These are phyloP conservation scores for Rhynchomys soricoides DNA, from an alignment of 2,113 vertebrate genomes.

Conservation along the genomic window DNA sequence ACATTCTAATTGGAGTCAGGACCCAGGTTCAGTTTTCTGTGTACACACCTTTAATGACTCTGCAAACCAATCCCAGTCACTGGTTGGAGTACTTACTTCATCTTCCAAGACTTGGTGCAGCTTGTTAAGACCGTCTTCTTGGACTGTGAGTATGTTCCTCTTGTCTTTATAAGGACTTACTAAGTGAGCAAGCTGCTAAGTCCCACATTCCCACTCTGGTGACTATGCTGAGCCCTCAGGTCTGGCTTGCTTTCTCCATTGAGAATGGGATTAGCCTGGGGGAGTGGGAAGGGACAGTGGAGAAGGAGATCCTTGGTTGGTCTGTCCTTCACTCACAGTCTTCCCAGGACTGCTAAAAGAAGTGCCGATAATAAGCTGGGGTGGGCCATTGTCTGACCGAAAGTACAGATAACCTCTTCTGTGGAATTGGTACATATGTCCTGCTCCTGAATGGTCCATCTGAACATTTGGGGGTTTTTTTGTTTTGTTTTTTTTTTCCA, in stretches of 20 bases:
- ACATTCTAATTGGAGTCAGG: background rate
- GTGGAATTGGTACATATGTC: background rate
- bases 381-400: background rate
- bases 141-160: background rate
- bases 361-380: background rate
- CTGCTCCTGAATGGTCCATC: background rate
- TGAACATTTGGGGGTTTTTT: too few species aligned
- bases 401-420: background rate
- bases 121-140: background rate
- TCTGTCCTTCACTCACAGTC: background rate
- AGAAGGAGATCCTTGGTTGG: background rate
- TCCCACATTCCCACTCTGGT: background rate
- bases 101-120: background rate
- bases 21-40: background rate
- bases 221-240: background rate
- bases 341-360: background rate
- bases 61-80: background rate
- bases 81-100: background rate
- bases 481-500: too few species aligned
- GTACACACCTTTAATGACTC: background rate
- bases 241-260: background rate
- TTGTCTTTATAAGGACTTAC: background rate
- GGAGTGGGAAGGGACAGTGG: background rate
- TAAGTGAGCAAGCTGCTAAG: background rate
- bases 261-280: background rate